Base-by-base conservation (phyloP, 1,140 invertebrate species). In the Belonocnema kinseyi region DNA sequence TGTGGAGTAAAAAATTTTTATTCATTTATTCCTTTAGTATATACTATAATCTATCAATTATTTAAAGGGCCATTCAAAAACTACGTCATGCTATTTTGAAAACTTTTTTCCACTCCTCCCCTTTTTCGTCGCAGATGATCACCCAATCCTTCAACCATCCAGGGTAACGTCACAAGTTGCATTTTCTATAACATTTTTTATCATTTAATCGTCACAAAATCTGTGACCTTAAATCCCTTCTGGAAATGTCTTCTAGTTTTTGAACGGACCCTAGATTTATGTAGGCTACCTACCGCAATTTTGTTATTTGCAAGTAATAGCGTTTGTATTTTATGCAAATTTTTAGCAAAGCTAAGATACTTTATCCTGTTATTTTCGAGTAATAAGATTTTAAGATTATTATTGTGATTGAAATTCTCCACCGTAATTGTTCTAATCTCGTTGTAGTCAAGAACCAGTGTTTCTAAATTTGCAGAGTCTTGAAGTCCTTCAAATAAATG, bases 361-460 rank as follows among this genome's bases (percentile, higher is more conserved):
- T 79, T 79, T 50, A 85, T 72, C 66, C 79, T 76, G 72, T 86
- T 86, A 53, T 83, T 79, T 46, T 86, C 85, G n/a, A 84, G 17
- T 14, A 83, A 81, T 14, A 86, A 40, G n/a, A 52, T 56, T 50
- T 74, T 76, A 11, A 86, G 46, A 50, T 74, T 80, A 56, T 75
- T 50, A 54, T 77, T 75, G 1, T 26, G 50, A 26, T 73, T 52
- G 66, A 85, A 83, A 56, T 80, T 54, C 14, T 84, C 66, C 40
- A 70, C 50, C 8, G 58, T 58, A 16, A 86, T 52, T 26, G 16
- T 66, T 40, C 77, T 50, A 58, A 86, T 82, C 77, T 81, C 72
- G 33, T 86, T 86, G 3, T 79, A 33, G 76, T 86, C 85, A 19
- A 86, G n/a, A 16, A 80, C 52, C 11, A 82, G 21, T 51, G 80